These are phyloP conservation scores for Papilio polyxenes DNA, from an alignment of 1,140 invertebrate species.

Conservation along the genomic window DNA sequence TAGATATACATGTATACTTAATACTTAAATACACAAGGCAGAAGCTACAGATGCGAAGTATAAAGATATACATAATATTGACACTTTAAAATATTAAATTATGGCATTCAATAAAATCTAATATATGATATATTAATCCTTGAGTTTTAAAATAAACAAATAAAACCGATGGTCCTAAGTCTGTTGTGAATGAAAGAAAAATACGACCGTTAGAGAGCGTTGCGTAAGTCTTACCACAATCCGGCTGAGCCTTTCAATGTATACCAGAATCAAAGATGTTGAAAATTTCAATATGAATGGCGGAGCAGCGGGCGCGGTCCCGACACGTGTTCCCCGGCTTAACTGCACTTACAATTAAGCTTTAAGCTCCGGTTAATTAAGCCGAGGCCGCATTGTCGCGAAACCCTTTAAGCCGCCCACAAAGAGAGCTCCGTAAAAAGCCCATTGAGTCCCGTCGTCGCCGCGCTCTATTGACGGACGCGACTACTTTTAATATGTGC, in stretches of 20 bases:
- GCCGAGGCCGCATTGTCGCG: conserved; percentile 69
- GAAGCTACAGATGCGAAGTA: not conserved
- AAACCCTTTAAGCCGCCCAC: conserved; percentile 73
- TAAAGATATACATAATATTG: not conserved
- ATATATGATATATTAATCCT: not conserved
- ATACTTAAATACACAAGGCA: not conserved
- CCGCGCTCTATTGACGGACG: conserved; percentile 58
- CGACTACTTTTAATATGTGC: conserved; percentile 61
- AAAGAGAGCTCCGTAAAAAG: conserved; percentile 71
- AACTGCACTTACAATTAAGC: conserved; percentile 78
- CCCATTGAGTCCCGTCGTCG: conserved; percentile 59
- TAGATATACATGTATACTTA: not conserved
- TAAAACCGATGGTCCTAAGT: not conserved
- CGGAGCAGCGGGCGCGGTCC: conserved; percentile 52
- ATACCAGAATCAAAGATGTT: conserved; percentile 46
- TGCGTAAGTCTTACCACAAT: conserved; percentile 23
- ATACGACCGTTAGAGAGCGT: not conserved
- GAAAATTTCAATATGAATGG: conserved; percentile 68
- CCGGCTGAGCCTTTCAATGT: conserved; percentile 15
- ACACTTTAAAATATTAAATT: not conserved
- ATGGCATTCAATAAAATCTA: not conserved
- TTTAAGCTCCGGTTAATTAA: conserved; percentile 78
- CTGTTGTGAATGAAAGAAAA: not conserved
- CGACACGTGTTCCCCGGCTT: conserved; percentile 75
- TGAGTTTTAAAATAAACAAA: conserved; percentile 1